Percentiles rank a stretch among this genome's conserved stretches.
Conservation (phyloP, 2,888 invertebrate species). For the Trileptium ribeirensis region DNA sequence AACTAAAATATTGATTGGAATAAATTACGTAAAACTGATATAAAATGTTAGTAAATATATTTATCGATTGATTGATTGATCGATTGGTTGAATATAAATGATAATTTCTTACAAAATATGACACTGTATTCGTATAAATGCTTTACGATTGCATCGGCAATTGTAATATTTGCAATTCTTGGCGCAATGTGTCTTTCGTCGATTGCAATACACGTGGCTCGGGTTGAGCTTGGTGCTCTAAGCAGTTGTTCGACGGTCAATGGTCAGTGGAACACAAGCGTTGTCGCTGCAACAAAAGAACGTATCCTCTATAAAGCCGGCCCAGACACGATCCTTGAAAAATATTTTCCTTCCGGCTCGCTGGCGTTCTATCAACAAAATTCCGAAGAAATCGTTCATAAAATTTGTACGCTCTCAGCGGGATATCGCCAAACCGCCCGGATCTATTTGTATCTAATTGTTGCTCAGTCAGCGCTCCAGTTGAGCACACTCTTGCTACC, state of each 20-base stretch:
- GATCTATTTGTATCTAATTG: not conserved
- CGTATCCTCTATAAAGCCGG: not conserved
- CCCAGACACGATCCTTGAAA: not conserved
- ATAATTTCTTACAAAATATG: no score
- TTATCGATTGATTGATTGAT: no score
- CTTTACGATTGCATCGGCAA: not conserved
- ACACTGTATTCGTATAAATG: not conserved
- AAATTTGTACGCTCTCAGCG: not conserved
- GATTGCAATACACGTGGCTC: not conserved
- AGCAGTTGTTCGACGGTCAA: not conserved
- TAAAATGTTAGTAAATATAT: no score
- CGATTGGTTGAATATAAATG: no score
- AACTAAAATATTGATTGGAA: no score
- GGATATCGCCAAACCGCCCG: not conserved
- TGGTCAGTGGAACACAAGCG: not conserved
- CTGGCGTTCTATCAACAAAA: not conserved
- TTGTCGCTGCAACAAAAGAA: not conserved
- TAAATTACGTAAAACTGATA: no score
- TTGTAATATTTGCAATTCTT: not conserved
- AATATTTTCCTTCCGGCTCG: not conserved
- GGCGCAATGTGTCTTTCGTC: not conserved
- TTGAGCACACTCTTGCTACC: not conserved
- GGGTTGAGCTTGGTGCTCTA: not conserved
- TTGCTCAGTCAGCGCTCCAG: not conserved
- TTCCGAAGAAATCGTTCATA: not conserved